phyloP scores from a whole-genome alignment of 2,113 vertebrate species.

The Callocephalon fimbriatum region DNA sequence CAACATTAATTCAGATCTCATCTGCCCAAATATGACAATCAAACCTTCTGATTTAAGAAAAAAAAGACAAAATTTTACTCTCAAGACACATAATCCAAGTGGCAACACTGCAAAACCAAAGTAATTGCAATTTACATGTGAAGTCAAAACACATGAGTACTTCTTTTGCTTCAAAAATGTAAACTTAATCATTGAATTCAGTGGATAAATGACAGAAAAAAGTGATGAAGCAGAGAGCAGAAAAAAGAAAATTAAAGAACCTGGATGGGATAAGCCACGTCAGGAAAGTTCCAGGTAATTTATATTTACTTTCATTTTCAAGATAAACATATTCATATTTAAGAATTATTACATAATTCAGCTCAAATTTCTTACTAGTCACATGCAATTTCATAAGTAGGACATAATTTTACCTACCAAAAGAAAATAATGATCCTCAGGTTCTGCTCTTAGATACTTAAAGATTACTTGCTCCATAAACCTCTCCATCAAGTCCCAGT shows the following conservation, averaged over 20 bases:
- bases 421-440: conserved; percentile 98
- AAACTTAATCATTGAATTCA: neutral
- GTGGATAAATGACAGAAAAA: neutral
- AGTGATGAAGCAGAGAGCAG: neutral
- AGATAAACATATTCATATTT: neutral
- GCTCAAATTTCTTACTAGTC: neutral
- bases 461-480: conserved; percentile 99
- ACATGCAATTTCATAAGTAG: neutral
- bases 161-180: neutral
- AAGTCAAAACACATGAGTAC: neutral
- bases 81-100: neutral
- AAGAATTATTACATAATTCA: neutral
- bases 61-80: neutral
- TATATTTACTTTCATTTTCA: neutral
- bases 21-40: neutral
- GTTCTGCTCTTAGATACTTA: conserved; percentile 97
- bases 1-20: neutral
- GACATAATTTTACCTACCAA: conserved; percentile 82
- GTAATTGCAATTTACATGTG: neutral
- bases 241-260: neutral
- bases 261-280: neutral
- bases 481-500: conserved; percentile 98
- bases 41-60: neutral
- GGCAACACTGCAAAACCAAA: neutral
- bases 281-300: neutral